These are phyloP conservation scores for Ammospiza maritima DNA, from an alignment of 2,797 vertebrate species.

Conservation along the genomic window DNA sequence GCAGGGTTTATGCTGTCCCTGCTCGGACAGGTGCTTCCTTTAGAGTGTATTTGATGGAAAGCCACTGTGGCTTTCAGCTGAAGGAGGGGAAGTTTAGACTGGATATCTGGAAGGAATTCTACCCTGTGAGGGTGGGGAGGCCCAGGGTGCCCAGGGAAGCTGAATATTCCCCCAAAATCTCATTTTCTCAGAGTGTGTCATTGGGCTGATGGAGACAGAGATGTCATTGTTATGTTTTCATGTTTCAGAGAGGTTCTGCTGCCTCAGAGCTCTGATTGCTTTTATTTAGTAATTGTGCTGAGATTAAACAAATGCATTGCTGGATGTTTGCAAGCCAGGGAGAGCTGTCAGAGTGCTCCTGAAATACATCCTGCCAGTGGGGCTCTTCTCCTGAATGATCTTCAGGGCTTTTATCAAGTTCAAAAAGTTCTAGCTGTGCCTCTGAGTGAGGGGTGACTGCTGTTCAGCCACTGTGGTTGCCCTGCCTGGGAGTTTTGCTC, in stretches of 20 bases:
- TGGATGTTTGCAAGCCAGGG: background rate
- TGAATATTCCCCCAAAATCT: background rate
- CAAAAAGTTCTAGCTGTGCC: background rate
- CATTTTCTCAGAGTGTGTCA: background rate
- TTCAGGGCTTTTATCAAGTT: background rate
- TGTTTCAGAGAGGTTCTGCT: background rate
- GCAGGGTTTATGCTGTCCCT: background rate
- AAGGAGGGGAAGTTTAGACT: background rate
- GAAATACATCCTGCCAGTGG: background rate
- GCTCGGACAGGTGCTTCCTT: background rate
- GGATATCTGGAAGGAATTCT: background rate
- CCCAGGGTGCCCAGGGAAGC: background rate
- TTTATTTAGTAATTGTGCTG: constrained; percentile 27
- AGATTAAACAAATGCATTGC: background rate
- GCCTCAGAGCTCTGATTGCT: background rate
- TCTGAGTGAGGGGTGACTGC: background rate
- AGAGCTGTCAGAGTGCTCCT: background rate
- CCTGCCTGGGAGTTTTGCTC: background rate
- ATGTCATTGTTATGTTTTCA: background rate
- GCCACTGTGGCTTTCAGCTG: background rate
- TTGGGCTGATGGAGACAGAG: background rate
- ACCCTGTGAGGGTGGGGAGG: background rate
- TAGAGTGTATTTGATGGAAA: background rate
- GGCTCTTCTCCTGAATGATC: background rate
- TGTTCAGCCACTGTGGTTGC: background rate